Evolutionary conservation across 2,797 vertebrate genomes (phyloP).

Genomic region (Oreochromis mossambicus): DNA sequence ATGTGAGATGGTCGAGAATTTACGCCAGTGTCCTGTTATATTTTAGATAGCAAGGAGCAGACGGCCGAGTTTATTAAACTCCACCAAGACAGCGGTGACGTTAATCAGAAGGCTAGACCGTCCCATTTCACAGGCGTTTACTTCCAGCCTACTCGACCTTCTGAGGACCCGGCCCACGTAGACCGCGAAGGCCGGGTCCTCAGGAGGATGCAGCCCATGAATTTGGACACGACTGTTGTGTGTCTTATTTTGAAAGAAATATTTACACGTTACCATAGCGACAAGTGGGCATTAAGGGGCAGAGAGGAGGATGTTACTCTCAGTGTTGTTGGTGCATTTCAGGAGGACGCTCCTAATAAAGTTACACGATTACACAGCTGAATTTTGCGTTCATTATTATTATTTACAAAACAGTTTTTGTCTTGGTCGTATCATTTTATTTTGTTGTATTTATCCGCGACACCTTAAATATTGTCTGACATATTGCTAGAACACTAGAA

Average conservation of each 20-base stretch:
- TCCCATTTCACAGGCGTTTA: too few relatives aligned
- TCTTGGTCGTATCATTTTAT: not conserved
- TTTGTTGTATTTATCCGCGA: not conserved
- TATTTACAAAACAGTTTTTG: not conserved
- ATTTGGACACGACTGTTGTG: not conserved
- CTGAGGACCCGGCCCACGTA: too few relatives aligned
- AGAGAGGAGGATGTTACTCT: not conserved
- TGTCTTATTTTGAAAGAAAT: not conserved
- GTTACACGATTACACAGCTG: not conserved
- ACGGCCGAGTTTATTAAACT: too few relatives aligned
- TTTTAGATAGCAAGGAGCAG: too few relatives aligned
- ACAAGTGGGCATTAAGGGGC: not conserved
- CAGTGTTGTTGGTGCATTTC: not conserved
- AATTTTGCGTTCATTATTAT: not conserved
- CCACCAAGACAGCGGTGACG: too few relatives aligned
- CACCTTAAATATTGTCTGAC: not conserved
- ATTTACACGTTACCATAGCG: not conserved
- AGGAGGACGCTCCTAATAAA: not conserved
- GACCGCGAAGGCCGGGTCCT: too few relatives aligned
- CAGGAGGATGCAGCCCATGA: too few relatives aligned
- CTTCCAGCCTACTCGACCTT: too few relatives aligned
- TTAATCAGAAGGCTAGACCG: too few relatives aligned
- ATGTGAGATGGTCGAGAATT: too few relatives aligned
- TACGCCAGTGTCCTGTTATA: too few relatives aligned
- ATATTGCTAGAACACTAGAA: too few relatives aligned